phyloP scores from a whole-genome alignment of 2,888 invertebrate species.

The Spodoptera picta region DNA sequence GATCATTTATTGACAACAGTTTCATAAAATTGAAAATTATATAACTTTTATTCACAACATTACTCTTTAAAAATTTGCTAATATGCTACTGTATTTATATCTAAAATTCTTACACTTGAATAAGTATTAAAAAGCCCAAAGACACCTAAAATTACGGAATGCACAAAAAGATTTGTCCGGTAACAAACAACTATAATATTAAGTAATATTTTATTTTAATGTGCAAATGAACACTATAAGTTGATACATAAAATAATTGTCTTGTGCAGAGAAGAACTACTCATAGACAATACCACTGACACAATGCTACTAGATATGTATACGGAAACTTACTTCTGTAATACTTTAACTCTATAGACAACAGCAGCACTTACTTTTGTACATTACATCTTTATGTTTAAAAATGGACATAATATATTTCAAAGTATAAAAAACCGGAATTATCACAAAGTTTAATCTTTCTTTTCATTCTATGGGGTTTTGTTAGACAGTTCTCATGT shows the following conservation, averaged over 20 bases:
- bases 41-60: slow-evolving; percentile 54
- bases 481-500: slow-evolving; percentile 29
- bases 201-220: slow-evolving; percentile 19
- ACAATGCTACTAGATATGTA: slow-evolving; percentile 12
- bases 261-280: slow-evolving; percentile 32
- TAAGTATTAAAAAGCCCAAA: slow-evolving; percentile 53
- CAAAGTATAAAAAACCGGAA: slow-evolving; percentile 19
- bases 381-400: slow-evolving; percentile 34
- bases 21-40: slow-evolving; percentile 73
- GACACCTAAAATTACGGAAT: slow-evolving; percentile 53
- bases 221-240: slow-evolving; percentile 20
- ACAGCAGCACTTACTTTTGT: slow-evolving; percentile 42
- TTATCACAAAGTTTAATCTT: slow-evolving; percentile 21
- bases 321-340: slow-evolving; percentile 22
- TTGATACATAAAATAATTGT: slow-evolving; percentile 7
- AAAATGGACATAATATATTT: slow-evolving; percentile 22
- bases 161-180: slow-evolving; percentile 39
- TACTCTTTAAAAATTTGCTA: slow-evolving; percentile 49
- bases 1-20: slow-evolving; percentile 76
- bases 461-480: slow-evolving; percentile 35
- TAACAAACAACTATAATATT: slow-evolving; percentile 23
- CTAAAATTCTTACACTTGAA: slow-evolving; percentile 39
- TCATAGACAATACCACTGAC: slow-evolving; percentile 18
- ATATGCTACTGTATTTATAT: slow-evolving; percentile 41
- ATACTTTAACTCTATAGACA: slow-evolving; percentile 38